phyloP scores from a whole-genome alignment of 2,113 vertebrate genomes.

The Bettongia penicillata region DNA sequence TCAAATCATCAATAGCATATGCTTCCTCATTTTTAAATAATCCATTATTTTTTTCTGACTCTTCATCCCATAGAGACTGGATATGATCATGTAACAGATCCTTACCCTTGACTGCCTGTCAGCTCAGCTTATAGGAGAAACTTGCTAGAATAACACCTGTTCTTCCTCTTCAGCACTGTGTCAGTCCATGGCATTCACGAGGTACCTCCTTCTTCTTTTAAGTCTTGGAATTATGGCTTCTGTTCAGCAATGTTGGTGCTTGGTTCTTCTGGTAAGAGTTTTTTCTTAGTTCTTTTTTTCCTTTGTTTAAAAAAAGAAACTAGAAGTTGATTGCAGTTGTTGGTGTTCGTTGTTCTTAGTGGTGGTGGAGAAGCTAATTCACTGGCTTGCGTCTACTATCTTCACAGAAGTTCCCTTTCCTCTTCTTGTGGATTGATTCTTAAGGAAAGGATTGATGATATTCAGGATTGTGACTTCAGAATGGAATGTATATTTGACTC shows the following conservation, averaged over 20 bases:
- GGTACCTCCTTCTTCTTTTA: neutral
- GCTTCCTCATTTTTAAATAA: neutral
- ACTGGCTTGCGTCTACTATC: too few relatives aligned
- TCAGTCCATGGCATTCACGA: neutral
- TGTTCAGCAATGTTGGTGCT: neutral
- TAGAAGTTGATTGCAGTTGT: too few relatives aligned
- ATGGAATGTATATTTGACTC: too few relatives aligned
- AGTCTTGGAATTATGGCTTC: neutral
- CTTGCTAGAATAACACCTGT: neutral
- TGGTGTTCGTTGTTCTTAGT: too few relatives aligned
- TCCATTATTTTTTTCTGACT: neutral
- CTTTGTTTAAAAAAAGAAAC: neutral
- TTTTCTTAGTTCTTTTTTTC: neutral
- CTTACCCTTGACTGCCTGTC: neutral
- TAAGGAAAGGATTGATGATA: too few relatives aligned
- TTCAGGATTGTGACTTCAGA: too few relatives aligned
- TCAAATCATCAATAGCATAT: neutral
- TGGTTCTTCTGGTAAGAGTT: neutral
- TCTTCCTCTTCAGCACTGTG: neutral
- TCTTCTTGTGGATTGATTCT: too few relatives aligned
- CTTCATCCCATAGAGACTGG: neutral
- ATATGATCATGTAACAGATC: neutral
- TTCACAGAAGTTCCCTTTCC: too few relatives aligned
- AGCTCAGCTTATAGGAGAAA: neutral
- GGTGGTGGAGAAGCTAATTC: too few relatives aligned